phyloP scores from a whole-genome alignment of 2,888 invertebrate genomes.

The Antheraea yamamai region DNA sequence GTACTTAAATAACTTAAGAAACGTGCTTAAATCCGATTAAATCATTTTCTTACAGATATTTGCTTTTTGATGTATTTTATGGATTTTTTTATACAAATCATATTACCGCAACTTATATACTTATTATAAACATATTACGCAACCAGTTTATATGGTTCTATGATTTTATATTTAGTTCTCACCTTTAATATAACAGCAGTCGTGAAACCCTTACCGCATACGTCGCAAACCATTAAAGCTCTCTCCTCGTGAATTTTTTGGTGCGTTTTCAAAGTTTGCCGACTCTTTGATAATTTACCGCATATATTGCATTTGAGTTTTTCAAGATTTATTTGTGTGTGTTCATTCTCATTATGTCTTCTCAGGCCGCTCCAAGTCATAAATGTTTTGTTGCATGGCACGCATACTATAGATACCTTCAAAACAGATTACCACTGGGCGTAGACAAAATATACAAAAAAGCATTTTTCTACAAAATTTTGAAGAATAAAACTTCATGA shows the following conservation, averaged over 20 bases:
- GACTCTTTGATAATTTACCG: constrained; percentile 64
- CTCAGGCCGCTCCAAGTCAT: constrained; percentile 63
- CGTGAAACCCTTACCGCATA: constrained; percentile 67
- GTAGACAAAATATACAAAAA: not conserved
- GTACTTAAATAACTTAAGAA: too few relatives aligned
- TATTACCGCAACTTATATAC: too few relatives aligned
- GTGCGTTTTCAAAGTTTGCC: constrained; percentile 61
- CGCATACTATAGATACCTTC: constrained; percentile 56
- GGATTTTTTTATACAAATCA: too few relatives aligned
- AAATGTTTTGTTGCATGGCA: constrained; percentile 64
- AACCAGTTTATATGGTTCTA: too few relatives aligned
- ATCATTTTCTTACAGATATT: too few relatives aligned
- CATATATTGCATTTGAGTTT: constrained; percentile 61
- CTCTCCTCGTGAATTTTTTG: constrained; percentile 54
- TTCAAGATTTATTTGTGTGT: constrained; percentile 51
- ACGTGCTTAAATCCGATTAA: too few relatives aligned
- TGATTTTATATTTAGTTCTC: constrained; percentile 20
- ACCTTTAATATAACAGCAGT: constrained; percentile 58
- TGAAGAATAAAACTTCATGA: not conserved
- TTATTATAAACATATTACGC: too few relatives aligned
- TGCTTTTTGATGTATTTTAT: too few relatives aligned
- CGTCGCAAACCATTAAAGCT: constrained; percentile 59
- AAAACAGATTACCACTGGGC: constrained; percentile 20
- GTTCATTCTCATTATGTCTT: constrained; percentile 61
- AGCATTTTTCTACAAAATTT: not conserved